Percentiles rank a stretch among this genome's conserved stretches.
Evolutionary conservation across 2,797 vertebrate species (phyloP).

Genomic region (Hoplostethus mediterraneus): DNA sequence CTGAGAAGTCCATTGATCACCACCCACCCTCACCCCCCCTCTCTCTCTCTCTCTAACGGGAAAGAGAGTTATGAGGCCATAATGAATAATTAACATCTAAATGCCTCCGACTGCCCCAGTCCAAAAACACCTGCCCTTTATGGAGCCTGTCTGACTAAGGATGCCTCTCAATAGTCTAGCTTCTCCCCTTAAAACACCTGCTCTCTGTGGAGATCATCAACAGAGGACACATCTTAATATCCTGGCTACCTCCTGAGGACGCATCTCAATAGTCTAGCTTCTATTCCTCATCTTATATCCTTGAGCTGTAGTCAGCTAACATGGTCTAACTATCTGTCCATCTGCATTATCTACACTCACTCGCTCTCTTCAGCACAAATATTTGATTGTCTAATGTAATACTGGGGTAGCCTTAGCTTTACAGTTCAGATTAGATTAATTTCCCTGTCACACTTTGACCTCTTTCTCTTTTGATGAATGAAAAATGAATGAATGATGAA

Average conservation of each 20-base stretch:
- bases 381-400: background rate
- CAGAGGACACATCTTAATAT: background rate
- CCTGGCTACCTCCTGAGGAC: background rate
- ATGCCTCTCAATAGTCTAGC: conserved; percentile 3
- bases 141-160: conserved; percentile 22
- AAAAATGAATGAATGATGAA: no score
- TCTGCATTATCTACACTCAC: background rate
- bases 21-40: background rate
- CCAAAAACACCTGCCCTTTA: conserved; percentile 58
- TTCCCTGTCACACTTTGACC: no score
- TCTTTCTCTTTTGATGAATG: no score
- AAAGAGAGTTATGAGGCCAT: conserved; percentile 63
- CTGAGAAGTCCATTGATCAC: conserved; percentile 82
- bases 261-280: background rate
- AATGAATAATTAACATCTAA: conserved; percentile 80
- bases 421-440: no score
- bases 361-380: background rate
- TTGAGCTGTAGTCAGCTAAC: conserved; percentile 1
- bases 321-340: background rate
- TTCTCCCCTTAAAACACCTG: background rate
- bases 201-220: background rate
- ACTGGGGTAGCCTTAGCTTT: no score
- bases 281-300: background rate
- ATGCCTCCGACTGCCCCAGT: conserved; percentile 54
- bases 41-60: conserved; percentile 54